Evolutionary conservation across 1,140 invertebrate genomes (phyloP), one percentile per base, ranked within the genome.

Genomic region (Drosophila teissieri): DNA sequence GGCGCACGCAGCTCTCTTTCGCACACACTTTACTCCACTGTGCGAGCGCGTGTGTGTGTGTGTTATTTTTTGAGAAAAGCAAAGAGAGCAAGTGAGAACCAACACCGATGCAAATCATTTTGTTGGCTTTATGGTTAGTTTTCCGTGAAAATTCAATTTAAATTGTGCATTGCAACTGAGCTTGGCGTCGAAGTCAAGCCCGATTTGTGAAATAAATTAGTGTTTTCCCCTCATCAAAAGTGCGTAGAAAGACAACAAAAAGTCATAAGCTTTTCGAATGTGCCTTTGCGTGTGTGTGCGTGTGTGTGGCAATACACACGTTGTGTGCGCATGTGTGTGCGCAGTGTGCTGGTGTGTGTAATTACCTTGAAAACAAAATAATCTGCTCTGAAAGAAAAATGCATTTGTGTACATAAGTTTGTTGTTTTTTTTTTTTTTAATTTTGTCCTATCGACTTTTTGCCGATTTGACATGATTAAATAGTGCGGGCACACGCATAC

Each of bases 171-270:
- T 57, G 40, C 54, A 49, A 48, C 44, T 22, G 17, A 64, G 14
- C 36, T 40, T 60, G 45, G 17, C 44, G 44, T 14, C 45, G 36
- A 34, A 24, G 53, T 31, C 24, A 36, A 37, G 10, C 19, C 15
- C 15, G 31, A 12, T 14, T 22, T 19, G 57, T 63, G 63, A 15
- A 27, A 24, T 24, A 15, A 31, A 51, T 40, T 44, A 6, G 45
- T 69, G 45, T 44, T 69, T 22, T 14, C 22, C 8, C 22, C 15
- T 39, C 67, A 42, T 22, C 46, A 69, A 15, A 51, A 61, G 63
- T 69, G 65, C 63, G 49, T 69, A 54, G 54, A 68, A 68, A 67
- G 37, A 54, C 65, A 68, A 69, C 65, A 68, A 54, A 51, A 68
- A 69, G 63, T 54, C 63, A 67, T 69, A 69, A 69, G 65, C 63